Evolutionary conservation across 2,888 invertebrate genomes (phyloP), one percentile per base, ranked within the genome.

Genomic region (Elysia crispata): DNA sequence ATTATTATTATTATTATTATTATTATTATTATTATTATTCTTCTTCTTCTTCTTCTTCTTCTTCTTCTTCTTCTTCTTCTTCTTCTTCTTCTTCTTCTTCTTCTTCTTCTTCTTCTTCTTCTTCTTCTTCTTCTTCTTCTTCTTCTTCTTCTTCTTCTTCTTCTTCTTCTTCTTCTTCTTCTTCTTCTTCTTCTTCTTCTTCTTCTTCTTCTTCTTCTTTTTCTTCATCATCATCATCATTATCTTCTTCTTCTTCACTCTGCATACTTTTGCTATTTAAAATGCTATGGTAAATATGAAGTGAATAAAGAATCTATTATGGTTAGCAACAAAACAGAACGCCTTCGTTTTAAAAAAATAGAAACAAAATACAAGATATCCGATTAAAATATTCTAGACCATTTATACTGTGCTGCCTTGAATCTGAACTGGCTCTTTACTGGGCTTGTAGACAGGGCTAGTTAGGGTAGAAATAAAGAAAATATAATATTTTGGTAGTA

Each of bases 361-460:
- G n/a, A n/a, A n/a, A n/a, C n/a, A n/a, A n/a, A n/a, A n/a, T 41
- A 41, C 41, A 41, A 41, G 11, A 41, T 60, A 60, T 60, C 60
- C 25, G 25, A 60, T 60, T 25, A 60, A 60, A 60, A 13, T 60
- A 60, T 25, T 60, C n/a, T 60, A n/a, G 6, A 60, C 3, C 25
- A 23, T 20, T 50, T 41, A 76, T 8, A 76, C 76, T 15, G 62
- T 41, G 76, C 76, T 76, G 18, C 76, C 76, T 0, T 23, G 49
- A 0, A 62, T 70, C 49, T 64, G 72, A 20, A 78, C 72, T 49
- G 54, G 31, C 15, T 75, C 79, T n/a, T 54, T 67, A 8, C 67
- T 79, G 0, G 67, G 67, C n/a, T 67, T 74, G 67, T 79, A 79
- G 11, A 79, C 79, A 57, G 79, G 79, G n/a, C 79, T 79, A 74